Percentiles rank a stretch among this genome's conserved stretches.
Evolutionary conservation across 2,888 invertebrate genomes (phyloP).

Genomic region (Eilema sororculum): DNA sequence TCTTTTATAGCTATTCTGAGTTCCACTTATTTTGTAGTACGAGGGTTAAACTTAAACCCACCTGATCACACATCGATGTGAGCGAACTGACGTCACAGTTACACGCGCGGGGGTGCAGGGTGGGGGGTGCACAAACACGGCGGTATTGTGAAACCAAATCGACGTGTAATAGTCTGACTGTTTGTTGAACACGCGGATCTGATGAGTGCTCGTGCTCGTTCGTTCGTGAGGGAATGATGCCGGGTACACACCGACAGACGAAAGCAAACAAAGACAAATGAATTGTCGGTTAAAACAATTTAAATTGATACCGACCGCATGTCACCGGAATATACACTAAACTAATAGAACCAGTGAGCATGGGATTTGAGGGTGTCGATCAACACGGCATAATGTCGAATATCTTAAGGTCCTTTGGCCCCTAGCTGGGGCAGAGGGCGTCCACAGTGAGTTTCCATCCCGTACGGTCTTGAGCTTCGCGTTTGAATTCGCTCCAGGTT

Average conservation of each 20-base stretch:
- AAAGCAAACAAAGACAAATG: background rate
- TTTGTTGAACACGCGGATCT: constrained; percentile 22
- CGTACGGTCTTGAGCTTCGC: too few relatives aligned
- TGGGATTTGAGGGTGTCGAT: too few relatives aligned
- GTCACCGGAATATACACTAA: too few relatives aligned
- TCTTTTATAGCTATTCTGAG: background rate
- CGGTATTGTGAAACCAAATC: constrained; percentile 26
- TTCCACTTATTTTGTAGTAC: too few relatives aligned
- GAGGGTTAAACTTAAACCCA: constrained; percentile 18
- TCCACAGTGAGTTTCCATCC: too few relatives aligned
- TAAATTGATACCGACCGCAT: too few relatives aligned
- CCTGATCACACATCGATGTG: constrained; percentile 37
- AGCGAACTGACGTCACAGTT: constrained; percentile 9
- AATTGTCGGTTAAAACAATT: too few relatives aligned
- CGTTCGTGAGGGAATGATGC: constrained; percentile 9
- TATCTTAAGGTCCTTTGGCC: too few relatives aligned
- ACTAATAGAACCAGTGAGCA: too few relatives aligned
- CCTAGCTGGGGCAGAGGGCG: too few relatives aligned
- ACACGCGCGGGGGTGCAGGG: constrained; percentile 7
- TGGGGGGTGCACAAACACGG: constrained; percentile 16
- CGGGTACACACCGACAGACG: background rate
- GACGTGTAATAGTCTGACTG: constrained; percentile 30
- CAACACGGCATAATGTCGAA: too few relatives aligned
- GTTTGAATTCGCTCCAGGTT: too few relatives aligned
- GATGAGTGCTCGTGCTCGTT: constrained; percentile 18